phyloP scores from a whole-genome alignment of 30 jellyfish, hydroid and myxozoan genomes.

The Hydractinia echinata region DNA sequence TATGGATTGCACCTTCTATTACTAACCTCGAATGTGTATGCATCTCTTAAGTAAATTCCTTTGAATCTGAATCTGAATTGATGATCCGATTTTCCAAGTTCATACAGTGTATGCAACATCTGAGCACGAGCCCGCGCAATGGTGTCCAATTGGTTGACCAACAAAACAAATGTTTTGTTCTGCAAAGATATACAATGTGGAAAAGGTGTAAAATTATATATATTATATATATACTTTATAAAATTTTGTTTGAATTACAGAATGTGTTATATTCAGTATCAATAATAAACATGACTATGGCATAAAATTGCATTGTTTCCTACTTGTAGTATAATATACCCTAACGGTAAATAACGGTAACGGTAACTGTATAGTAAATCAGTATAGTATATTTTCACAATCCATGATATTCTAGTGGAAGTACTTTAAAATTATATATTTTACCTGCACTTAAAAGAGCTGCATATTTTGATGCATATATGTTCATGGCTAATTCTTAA shows the following conservation, averaged over 20 bases:
- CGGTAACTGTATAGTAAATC: too few relatives aligned
- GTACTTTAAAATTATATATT: too few relatives aligned
- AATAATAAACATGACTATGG: too few relatives aligned
- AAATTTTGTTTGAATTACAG: neutral
- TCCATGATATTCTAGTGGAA: too few relatives aligned
- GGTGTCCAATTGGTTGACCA: constrained; percentile 70
- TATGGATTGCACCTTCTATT: too few relatives aligned
- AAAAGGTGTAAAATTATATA: too few relatives aligned
- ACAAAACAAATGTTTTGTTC: constrained; percentile 84
- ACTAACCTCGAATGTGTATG: constrained; percentile 86
- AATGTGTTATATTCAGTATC: neutral
- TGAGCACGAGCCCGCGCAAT: constrained; percentile 95
- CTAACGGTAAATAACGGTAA: too few relatives aligned
- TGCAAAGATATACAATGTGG: constrained; percentile 4
- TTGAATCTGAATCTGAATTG: constrained; percentile 90
- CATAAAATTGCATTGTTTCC: neutral
- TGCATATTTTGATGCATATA: too few relatives aligned
- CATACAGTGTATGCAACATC: constrained; percentile 84
- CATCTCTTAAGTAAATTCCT: constrained; percentile 89
- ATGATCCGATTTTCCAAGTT: constrained; percentile 84
- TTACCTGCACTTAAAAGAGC: too few relatives aligned
- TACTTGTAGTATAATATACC: neutral
- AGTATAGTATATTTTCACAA: too few relatives aligned
- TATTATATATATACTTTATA: too few relatives aligned
- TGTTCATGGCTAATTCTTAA: too few relatives aligned